These are phyloP conservation scores for Platichthys flesus DNA, from an alignment of 2,113 vertebrate genomes.

Conservation along the genomic window DNA sequence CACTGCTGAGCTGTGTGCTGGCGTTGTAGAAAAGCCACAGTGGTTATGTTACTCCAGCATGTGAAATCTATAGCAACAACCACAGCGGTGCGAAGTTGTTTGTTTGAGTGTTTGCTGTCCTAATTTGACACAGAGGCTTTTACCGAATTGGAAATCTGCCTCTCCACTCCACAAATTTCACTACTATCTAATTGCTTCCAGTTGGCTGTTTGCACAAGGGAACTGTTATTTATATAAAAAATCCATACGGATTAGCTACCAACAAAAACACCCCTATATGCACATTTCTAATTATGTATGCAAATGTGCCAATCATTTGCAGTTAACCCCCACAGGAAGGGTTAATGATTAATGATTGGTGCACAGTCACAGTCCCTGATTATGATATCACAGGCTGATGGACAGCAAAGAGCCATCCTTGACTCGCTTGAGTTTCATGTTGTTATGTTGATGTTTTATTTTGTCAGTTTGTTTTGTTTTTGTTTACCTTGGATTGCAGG, in stretches of 20 bases:
- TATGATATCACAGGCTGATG: not conserved
- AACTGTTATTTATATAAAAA: constrained; percentile 24
- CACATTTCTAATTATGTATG: constrained; percentile 54
- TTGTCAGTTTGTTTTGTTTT: not conserved
- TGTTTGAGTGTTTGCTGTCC: constrained; percentile 5
- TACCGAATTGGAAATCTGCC: constrained; percentile 6
- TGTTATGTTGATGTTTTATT: not conserved
- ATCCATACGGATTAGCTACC: constrained; percentile 10
- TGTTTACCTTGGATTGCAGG: constrained; percentile 22
- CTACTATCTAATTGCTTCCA: constrained; percentile 19
- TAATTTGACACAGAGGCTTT: constrained; percentile 16
- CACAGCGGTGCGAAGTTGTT: constrained; percentile 42
- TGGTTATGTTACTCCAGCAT: constrained; percentile 39
- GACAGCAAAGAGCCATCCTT: not conserved
- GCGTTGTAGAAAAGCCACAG: constrained; percentile 10
- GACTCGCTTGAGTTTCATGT: not conserved
- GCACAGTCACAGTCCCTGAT: constrained; percentile 27
- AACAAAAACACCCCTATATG: not conserved
- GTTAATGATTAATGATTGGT: constrained; percentile 41
- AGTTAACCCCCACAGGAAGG: constrained; percentile 38
- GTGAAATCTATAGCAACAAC: constrained; percentile 36
- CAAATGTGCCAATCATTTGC: constrained; percentile 59
- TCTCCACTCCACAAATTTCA: not conserved
- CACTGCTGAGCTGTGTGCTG: constrained; percentile 22
- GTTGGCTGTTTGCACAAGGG: constrained; percentile 14